A percentile compares a stretch with the other conserved stretches of the same genome.
Evolutionary conservation across 2,113 vertebrate species (phyloP).

Genomic region (Microcebus griseorufus): DNA sequence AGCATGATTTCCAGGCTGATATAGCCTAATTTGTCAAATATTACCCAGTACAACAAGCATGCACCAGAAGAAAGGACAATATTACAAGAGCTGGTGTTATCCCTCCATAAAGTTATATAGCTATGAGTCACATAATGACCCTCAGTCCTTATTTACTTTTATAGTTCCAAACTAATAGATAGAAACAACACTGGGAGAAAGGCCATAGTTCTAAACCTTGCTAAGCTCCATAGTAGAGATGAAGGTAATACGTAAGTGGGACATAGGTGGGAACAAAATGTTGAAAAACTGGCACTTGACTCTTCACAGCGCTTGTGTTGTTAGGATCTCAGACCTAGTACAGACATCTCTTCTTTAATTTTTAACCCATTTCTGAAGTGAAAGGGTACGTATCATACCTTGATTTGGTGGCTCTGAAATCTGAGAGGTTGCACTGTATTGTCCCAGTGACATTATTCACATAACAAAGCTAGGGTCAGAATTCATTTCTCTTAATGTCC

Average conservation of each 20-base stretch:
- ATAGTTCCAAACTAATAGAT: neutral
- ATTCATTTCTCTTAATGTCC: slow-evolving; percentile 32
- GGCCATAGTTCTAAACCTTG: neutral
- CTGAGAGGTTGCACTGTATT: slow-evolving; percentile 12
- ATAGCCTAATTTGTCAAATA: neutral
- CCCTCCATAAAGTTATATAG: neutral
- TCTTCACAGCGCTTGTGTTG: neutral
- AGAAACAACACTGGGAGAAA: neutral
- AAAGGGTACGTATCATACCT: neutral
- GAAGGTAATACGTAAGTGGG: neutral
- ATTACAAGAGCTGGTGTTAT: neutral
- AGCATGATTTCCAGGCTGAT: neutral
- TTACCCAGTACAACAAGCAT: neutral
- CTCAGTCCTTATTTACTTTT: neutral
- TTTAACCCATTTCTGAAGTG: neutral
- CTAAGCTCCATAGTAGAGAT: neutral
- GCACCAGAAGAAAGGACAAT: neutral
- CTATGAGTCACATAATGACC: neutral
- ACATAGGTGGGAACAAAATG: neutral
- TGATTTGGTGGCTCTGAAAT: slow-evolving; percentile 41
- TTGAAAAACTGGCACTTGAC: neutral
- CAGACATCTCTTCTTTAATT: neutral
- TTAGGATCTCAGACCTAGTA: neutral
- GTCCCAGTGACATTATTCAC: slow-evolving; percentile 32
- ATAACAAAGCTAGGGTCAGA: slow-evolving; percentile 37